phyloP scores from a whole-genome alignment of 2,113 vertebrate genomes.

The Anthoscopus minutus region DNA sequence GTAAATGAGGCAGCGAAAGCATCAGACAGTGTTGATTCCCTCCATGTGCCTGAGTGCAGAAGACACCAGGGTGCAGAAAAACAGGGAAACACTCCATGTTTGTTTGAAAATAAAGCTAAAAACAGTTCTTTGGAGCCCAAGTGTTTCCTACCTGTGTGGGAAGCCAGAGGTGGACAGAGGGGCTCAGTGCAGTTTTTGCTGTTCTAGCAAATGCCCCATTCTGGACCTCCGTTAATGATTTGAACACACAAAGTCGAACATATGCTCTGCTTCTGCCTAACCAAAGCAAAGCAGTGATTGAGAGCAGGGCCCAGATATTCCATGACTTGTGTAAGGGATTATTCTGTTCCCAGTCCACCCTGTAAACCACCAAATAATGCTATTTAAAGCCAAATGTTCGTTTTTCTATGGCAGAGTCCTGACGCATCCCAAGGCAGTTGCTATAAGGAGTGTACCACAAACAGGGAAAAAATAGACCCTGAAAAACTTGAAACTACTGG shows the following conservation, averaged over 20 bases:
- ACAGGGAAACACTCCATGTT: neutral
- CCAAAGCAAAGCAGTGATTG: neutral
- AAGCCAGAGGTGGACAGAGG: neutral
- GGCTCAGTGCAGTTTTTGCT: neutral
- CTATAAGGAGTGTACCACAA: neutral
- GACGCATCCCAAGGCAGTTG: neutral
- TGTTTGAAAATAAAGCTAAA: neutral
- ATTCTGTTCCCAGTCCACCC: neutral
- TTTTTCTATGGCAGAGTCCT: neutral
- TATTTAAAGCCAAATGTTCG: neutral
- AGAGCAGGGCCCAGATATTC: neutral
- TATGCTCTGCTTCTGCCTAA: neutral
- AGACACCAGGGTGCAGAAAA: neutral
- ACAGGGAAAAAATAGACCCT: neutral
- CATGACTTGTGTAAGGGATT: neutral
- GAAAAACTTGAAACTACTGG: neutral
- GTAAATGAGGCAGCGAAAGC: neutral
- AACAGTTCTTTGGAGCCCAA: neutral
- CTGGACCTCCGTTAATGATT: neutral
- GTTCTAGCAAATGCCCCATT: neutral
- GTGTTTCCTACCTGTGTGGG: neutral
- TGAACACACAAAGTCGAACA: neutral
- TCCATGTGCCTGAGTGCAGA: neutral
- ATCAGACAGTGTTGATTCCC: neutral
- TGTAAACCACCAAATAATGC: neutral